phyloP scores from a whole-genome alignment of 1,140 invertebrate species.

The Drosophila subobscura region DNA sequence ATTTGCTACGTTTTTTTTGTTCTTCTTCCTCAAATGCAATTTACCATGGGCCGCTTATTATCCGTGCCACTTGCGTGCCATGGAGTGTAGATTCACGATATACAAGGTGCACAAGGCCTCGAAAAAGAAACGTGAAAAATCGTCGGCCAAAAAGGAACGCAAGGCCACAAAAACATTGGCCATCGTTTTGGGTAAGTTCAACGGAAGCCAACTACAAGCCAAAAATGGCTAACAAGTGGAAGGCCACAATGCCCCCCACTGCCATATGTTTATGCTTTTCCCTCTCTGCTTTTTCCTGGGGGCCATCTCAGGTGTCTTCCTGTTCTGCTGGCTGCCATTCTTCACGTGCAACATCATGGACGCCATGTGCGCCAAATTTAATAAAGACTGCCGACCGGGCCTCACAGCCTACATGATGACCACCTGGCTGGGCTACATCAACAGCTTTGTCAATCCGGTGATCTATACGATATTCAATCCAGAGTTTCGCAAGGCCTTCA shows the following conservation, averaged over 20 bases:
- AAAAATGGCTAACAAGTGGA: background rate
- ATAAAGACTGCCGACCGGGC: slow-evolving; percentile 91
- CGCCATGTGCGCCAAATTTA: slow-evolving; percentile 95
- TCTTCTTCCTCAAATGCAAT: slow-evolving; percentile 36
- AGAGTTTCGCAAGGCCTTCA: slow-evolving; percentile 99
- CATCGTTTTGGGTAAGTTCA: slow-evolving; percentile 97
- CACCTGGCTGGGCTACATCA: slow-evolving; percentile 99
- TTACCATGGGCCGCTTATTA: slow-evolving; percentile 50
- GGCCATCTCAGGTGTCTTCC: slow-evolving; percentile 89
- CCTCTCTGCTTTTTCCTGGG: too few species aligned
- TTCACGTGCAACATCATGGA: slow-evolving; percentile 99
- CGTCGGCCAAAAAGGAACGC: slow-evolving; percentile 96
- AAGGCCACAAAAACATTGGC: slow-evolving; percentile 99
- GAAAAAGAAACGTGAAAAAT: slow-evolving; percentile 96
- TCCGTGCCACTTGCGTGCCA: slow-evolving; percentile 39
- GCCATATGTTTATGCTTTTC: background rate
- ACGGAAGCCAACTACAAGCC: background rate
- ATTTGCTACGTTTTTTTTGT: background rate
- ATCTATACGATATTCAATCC: slow-evolving; percentile 99
- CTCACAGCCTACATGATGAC: slow-evolving; percentile 96
- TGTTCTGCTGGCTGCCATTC: slow-evolving; percentile 99
- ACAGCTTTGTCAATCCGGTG: slow-evolving; percentile 98
- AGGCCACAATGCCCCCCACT: too few species aligned
- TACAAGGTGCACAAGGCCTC: slow-evolving; percentile 97
- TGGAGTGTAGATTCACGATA: slow-evolving; percentile 90